Evolutionary conservation across 2,113 vertebrate species (phyloP).

Genomic region (Tyto alba): DNA sequence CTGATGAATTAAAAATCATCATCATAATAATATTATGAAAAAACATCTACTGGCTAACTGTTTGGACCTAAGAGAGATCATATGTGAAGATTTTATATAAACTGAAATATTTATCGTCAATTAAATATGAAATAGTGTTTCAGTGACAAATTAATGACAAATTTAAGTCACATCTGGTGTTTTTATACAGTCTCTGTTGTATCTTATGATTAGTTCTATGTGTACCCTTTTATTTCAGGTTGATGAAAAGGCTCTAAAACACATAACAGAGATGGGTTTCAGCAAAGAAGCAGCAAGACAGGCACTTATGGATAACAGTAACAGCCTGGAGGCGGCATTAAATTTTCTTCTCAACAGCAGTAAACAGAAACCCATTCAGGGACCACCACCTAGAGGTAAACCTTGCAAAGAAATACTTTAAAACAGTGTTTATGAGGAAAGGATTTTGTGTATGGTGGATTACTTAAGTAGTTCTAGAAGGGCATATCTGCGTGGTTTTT

Average conservation of each 20-base stretch:
- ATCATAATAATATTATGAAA: background rate
- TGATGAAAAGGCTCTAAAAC: constrained; percentile 91
- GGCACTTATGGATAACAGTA: constrained; percentile 93
- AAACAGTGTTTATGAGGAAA: background rate
- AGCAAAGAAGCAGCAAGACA: constrained; percentile 91
- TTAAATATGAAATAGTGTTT: background rate
- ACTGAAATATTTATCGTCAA: background rate
- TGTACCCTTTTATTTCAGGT: constrained; percentile 75
- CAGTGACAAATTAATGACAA: background rate
- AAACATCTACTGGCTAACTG: background rate
- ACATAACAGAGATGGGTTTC: constrained; percentile 99
- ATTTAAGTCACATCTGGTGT: background rate
- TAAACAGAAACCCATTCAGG: constrained; percentile 75
- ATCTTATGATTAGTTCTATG: background rate
- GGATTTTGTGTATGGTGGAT: background rate
- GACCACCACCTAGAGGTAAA: constrained; percentile 81
- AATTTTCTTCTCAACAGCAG: constrained; percentile 87
- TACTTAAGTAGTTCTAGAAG: background rate
- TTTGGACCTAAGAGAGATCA: background rate
- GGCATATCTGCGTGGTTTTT: background rate
- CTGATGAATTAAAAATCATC: background rate
- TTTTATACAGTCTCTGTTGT: background rate
- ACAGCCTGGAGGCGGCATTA: constrained; percentile 92
- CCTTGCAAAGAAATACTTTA: background rate
- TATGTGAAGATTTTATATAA: background rate